Conservation (phyloP, 2,888 invertebrate genomes). For the Dynastes grantii region DNA sequence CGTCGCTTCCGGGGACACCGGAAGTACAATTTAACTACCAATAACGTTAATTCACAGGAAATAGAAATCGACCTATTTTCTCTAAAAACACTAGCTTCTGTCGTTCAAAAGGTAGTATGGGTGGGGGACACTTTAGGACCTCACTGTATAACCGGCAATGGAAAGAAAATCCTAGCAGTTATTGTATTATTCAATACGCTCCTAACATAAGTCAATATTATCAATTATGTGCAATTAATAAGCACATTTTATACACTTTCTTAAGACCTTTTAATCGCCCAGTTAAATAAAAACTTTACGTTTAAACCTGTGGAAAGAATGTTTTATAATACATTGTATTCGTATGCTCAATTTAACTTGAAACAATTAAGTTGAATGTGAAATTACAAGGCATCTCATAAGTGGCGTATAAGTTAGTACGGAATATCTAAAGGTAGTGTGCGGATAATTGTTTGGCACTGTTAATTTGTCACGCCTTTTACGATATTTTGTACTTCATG, state of each 20-base stretch:
- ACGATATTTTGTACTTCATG: conserved; percentile 35
- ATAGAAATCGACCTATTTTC: too few species aligned
- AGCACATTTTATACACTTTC: neutral
- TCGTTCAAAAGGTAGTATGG: too few species aligned
- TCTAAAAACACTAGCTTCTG: too few species aligned
- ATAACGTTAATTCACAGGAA: too few species aligned
- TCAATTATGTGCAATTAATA: neutral
- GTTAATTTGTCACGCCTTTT: conserved; percentile 45
- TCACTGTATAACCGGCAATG: too few species aligned
- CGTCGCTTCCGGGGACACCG: too few species aligned
- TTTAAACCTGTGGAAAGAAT: conserved; percentile 8
- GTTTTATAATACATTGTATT: conserved; percentile 24
- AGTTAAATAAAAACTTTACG: conserved; percentile 14
- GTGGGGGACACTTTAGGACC: too few species aligned
- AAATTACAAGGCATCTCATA: conserved; percentile 29
- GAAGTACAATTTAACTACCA: too few species aligned
- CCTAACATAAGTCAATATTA: neutral
- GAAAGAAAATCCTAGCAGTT: too few species aligned
- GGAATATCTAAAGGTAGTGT: conserved; percentile 29
- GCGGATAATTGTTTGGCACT: conserved; percentile 42
- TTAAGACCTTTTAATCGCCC: neutral
- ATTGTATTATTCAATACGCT: too few species aligned
- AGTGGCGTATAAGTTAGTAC: conserved; percentile 17
- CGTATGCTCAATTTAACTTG: conserved; percentile 44
- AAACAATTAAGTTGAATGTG: conserved; percentile 40